These are phyloP conservation scores for Coryphaenoides rupestris DNA, from an alignment of 2,113 vertebrate species.

Conservation along the genomic window DNA sequence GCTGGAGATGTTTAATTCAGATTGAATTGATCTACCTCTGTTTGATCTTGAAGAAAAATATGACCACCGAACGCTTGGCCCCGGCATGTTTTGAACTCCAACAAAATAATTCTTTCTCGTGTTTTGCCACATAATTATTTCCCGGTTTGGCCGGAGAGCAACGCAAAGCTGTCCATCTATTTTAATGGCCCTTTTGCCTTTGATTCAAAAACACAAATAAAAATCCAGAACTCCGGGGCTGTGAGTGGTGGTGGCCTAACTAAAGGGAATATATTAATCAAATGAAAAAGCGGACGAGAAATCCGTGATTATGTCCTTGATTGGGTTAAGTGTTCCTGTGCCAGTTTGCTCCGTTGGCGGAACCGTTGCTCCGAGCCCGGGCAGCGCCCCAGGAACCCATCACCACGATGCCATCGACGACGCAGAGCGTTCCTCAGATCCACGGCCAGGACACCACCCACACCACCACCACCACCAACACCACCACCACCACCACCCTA, in stretches of 20 bases:
- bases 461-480: slow-evolving; percentile 8
- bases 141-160: slow-evolving; percentile 52
- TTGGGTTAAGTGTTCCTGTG: slow-evolving; percentile 69
- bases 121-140: background rate
- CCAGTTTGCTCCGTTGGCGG: slow-evolving; percentile 50
- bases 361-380: slow-evolving; percentile 56
- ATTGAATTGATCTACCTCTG: too few species aligned
- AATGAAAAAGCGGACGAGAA: slow-evolving; percentile 74
- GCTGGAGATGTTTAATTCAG: too few species aligned
- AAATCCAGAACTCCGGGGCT: slow-evolving; percentile 45
- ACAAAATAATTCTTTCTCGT: slow-evolving; percentile 10
- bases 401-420: slow-evolving; percentile 48
- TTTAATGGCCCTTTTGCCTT: slow-evolving; percentile 48
- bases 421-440: slow-evolving; percentile 67
- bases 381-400: slow-evolving; percentile 58
- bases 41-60: too few species aligned
- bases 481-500: too few species aligned
- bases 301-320: slow-evolving; percentile 74
- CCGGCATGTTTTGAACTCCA: too few species aligned
- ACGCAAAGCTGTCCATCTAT: slow-evolving; percentile 34
- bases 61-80: too few species aligned
- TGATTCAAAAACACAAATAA: slow-evolving; percentile 54
- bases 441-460: slow-evolving; percentile 53
- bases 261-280: slow-evolving; percentile 82
- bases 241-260: slow-evolving; percentile 63